Evolutionary conservation across 35 echinoderm and acorn worm genomes (phyloP).

Genomic region (Lytechinus pictus): DNA sequence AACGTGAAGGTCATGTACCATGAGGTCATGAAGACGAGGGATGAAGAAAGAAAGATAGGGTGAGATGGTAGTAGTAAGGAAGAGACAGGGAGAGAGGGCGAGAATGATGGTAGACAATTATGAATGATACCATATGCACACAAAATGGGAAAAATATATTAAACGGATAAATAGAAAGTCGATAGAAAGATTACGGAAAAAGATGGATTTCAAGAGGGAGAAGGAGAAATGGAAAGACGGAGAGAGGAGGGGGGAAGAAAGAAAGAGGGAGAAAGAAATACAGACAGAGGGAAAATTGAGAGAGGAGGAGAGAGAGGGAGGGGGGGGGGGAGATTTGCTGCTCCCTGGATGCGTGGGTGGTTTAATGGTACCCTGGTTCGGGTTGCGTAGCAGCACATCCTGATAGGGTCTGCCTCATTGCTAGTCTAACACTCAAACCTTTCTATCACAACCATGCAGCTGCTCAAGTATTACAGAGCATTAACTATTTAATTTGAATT

Average conservation of each 20-base stretch:
- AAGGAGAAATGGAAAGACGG: background rate
- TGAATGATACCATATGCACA: too few relatives aligned
- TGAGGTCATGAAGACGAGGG: too few relatives aligned
- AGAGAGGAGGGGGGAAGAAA: background rate
- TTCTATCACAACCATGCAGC: background rate
- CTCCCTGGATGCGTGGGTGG: conserved; percentile 27
- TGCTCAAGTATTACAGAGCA: too few relatives aligned
- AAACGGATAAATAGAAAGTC: background rate
- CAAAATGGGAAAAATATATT: too few relatives aligned
- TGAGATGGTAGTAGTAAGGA: background rate
- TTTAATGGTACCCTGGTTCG: conserved; percentile 46
- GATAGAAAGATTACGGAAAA: background rate
- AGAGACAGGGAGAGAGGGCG: background rate
- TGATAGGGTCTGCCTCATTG: background rate
- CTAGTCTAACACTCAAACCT: background rate
- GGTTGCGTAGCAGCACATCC: conserved; percentile 46
- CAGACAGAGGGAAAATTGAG: background rate
- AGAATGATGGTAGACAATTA: too few relatives aligned
- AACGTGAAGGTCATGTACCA: background rate
- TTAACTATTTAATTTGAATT: too few relatives aligned
- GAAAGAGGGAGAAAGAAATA: background rate
- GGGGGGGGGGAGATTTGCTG: background rate
- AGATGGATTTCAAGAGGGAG: background rate
- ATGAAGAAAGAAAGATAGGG: too few relatives aligned
- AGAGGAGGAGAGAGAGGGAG: background rate